A percentile compares a stretch with the other conserved stretches of the same genome.
These are phyloP conservation scores for Gallinago solitaria DNA, from an alignment of 2,797 vertebrate genomes.

Conservation along the genomic window DNA sequence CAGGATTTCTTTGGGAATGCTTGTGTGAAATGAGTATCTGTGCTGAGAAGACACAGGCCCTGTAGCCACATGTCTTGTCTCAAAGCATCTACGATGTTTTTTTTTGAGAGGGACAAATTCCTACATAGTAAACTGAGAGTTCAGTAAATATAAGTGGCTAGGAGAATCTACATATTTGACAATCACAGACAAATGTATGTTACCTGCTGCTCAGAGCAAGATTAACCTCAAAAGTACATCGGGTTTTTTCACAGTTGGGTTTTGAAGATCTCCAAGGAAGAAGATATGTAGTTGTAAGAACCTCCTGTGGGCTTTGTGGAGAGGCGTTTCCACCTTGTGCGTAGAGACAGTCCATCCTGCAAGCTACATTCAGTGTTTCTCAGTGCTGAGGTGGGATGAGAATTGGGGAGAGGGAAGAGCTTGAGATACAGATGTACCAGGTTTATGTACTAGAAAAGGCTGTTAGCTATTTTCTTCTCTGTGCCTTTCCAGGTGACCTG, in stretches of 20 bases:
- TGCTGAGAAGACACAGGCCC: neutral
- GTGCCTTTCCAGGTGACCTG: neutral
- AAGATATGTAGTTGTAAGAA: neutral
- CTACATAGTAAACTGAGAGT: neutral
- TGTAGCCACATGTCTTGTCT: neutral
- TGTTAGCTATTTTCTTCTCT: neutral
- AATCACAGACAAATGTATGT: neutral
- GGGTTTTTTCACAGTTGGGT: neutral
- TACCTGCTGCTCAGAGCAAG: neutral
- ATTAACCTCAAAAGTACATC: neutral
- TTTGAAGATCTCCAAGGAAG: neutral
- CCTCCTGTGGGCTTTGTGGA: neutral
- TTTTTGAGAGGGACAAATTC: neutral
- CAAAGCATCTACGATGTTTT: neutral
- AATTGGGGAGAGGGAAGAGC: neutral
- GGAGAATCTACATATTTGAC: neutral
- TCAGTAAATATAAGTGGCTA: neutral
- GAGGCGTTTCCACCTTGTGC: fast-evolving
- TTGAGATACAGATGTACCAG: neutral
- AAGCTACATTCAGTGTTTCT: neutral
- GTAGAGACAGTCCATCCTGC: fast-evolving
- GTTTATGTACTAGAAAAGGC: neutral
- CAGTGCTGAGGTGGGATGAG: neutral
- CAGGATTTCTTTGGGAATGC: neutral
- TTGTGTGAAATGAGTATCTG: neutral